Base-by-base conservation (phyloP, 2,797 vertebrate genomes). In the Eulemur albifrons region DNA sequence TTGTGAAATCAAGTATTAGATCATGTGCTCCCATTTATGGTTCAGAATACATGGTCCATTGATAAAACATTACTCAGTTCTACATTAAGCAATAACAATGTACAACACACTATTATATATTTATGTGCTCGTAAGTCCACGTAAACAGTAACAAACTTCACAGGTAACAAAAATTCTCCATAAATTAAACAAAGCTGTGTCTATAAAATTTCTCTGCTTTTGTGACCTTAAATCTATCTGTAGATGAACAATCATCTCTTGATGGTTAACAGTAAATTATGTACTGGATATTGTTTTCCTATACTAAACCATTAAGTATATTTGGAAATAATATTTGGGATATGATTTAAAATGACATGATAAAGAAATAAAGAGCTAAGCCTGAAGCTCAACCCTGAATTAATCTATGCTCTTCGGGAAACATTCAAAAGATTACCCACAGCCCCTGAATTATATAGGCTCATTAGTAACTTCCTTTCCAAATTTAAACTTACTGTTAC, bases 171-270 rank as follows among this genome's bases (percentile, higher is more conserved):
- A 79, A 98, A 97, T 52, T 77, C 38, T 95, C 23, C 69, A 98
- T 61, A 97, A 79, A 90, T 95, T 92, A 84, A 97, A 95, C 21
- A 89, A 97, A 95, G 25, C 85, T 96, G 93, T 89, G 43, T 76
- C 89, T 97, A 94, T 92, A 97, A 97, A 98, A 96, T 65, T 48
- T 92, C 50, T 97, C 54, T 97, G 54, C 7, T 94, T 96, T 97
- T 97, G 38, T 85, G 40, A 43, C n/a, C 67, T 97, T 94, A 97
- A 97, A 96, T 82, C 32, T 93, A 96, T 12, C 9, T 70, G 21
- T 65, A 40, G 83, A 84, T 61, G 43, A 95, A 52, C 32, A 94
- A 59, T 92, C 61, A 88, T 35, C 25, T 77, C 35, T 87, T 88
- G 57, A 90, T 18, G 50, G 3, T 52, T 80, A 88, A 38, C 18